Percentiles rank a stretch among this genome's conserved stretches.
phyloP scores from a whole-genome alignment of 2,888 invertebrate species.

The Hylaea fasciaria region DNA sequence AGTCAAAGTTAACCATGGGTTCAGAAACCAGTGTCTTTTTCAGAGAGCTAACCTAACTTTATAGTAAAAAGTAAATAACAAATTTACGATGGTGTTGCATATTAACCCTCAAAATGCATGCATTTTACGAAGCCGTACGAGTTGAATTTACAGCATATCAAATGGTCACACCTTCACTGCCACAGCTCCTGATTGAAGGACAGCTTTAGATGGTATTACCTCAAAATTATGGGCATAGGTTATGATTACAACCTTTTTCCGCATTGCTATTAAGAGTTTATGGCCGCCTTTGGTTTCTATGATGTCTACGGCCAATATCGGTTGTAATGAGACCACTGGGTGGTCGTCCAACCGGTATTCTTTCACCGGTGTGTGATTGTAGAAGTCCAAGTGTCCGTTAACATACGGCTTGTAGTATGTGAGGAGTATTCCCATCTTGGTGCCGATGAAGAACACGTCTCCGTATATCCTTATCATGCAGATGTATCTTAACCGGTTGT shows the following conservation, averaged over 20 bases:
- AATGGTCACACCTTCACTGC: not conserved
- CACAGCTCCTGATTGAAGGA: slow-evolving; percentile 38
- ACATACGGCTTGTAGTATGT: slow-evolving; percentile 67
- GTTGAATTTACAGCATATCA: too few relatives aligned
- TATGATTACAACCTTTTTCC: slow-evolving; percentile 67
- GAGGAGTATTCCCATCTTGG: slow-evolving; percentile 63
- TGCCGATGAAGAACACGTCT: slow-evolving; percentile 66
- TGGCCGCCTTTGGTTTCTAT: slow-evolving; percentile 65
- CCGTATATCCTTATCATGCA: slow-evolving; percentile 63
- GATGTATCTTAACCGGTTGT: slow-evolving; percentile 61
- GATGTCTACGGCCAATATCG: slow-evolving; percentile 67
- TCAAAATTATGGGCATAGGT: slow-evolving; percentile 61
- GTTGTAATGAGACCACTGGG: slow-evolving; percentile 60
- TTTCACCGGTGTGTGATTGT: slow-evolving; percentile 59
- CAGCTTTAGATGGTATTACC: slow-evolving; percentile 42
- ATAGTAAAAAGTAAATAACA: too few relatives aligned
- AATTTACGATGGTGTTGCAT: too few relatives aligned
- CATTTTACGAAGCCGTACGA: too few relatives aligned
- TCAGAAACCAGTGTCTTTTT: too few relatives aligned
- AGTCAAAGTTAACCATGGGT: too few relatives aligned
- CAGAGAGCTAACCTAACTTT: too few relatives aligned
- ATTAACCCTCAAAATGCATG: too few relatives aligned
- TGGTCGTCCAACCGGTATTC: slow-evolving; percentile 68
- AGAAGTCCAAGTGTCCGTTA: slow-evolving; percentile 62
- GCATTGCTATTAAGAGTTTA: slow-evolving; percentile 69